Evolutionary conservation across 1,140 invertebrate genomes (phyloP).

Genomic region (Macrostomum lignano): DNA sequence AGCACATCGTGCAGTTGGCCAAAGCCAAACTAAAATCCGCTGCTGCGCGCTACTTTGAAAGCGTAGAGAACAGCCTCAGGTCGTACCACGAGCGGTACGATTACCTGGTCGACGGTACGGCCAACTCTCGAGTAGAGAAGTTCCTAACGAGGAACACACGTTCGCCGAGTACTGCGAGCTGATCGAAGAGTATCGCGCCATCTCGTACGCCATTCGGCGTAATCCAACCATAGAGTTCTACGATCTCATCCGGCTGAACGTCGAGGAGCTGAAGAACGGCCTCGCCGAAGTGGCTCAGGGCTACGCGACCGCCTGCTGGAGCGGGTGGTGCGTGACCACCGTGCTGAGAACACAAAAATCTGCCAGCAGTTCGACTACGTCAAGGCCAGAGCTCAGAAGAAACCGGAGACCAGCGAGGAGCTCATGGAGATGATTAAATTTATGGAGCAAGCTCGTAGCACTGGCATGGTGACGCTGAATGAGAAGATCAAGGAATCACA

Average conservation of each 20-base stretch:
- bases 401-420: constrained; percentile 21
- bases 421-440: constrained; percentile 21
- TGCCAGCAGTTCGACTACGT: constrained; percentile 15
- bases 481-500: constrained; percentile 14
- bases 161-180: constrained; percentile 26
- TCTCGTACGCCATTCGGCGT: constrained; percentile 20
- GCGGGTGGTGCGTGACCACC: constrained; percentile 19
- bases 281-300: constrained; percentile 14
- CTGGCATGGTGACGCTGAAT: constrained; percentile 18
- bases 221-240: constrained; percentile 22
- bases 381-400: constrained; percentile 14
- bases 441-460: constrained; percentile 17
- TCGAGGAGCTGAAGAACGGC: constrained; percentile 23
- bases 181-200: constrained; percentile 18
- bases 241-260: constrained; percentile 23
- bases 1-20: constrained; percentile 14
- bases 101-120: constrained; percentile 24
- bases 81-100: constrained; percentile 23
- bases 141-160: constrained; percentile 21
- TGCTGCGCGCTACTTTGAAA: constrained; percentile 17
- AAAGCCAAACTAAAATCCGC: constrained; percentile 21
- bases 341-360: constrained; percentile 14
- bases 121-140: constrained; percentile 15
- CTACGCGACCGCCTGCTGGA: constrained; percentile 17
- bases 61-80: background rate